Evolutionary conservation across 2,888 invertebrate species (phyloP), one percentile per base, ranked within the genome.

Genomic region (Chaetogeoica ovagalla): DNA sequence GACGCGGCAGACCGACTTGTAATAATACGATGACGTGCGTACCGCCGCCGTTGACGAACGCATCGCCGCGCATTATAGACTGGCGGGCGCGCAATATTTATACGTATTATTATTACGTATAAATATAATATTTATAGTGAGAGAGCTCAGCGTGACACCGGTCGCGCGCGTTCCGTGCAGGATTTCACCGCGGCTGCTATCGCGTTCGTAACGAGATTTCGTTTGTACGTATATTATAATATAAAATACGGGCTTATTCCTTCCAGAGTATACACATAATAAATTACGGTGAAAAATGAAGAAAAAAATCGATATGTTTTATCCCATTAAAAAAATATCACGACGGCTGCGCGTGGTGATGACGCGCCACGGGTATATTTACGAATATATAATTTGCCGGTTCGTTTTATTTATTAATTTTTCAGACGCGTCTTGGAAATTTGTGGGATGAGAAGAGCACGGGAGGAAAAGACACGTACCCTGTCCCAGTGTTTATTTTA

Each of bases 131-230:
- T 48, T 30, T 9, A 43, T 17, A 21, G 52, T 57, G 39, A 39
- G 37, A 37, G 30, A 39, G 39, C 77, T 62, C 77, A 77, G 77
- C 77, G 70, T 77, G 77, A 77, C 70, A 65, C 55, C 30, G 30
- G 30, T 30, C 74, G 57, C 37, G 19, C 11, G 70, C 55, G 55
- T 55, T 11, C 48, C 48, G 30, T 48, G 48, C 11, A 1, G 9
- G 48, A 48, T 11, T 11, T 48, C 48, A 13, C 48, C 48, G 48
- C 37, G 37, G 30, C 17, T 21, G 17, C 21, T 37, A 17, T 6
- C 73, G 69, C 30, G 77, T 52, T 52, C 13, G 30, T 75, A 75
- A 75, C 65, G 57, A 75, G 74, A 75, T 75, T 75, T 77, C 68
- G 30, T 62, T 77, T 69, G 17, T n/a, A n/a, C n/a, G n/a, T n/a